These are phyloP conservation scores for Drosophila diplacantha DNA, from an alignment of 2,888 invertebrate species.

Conservation along the genomic window DNA sequence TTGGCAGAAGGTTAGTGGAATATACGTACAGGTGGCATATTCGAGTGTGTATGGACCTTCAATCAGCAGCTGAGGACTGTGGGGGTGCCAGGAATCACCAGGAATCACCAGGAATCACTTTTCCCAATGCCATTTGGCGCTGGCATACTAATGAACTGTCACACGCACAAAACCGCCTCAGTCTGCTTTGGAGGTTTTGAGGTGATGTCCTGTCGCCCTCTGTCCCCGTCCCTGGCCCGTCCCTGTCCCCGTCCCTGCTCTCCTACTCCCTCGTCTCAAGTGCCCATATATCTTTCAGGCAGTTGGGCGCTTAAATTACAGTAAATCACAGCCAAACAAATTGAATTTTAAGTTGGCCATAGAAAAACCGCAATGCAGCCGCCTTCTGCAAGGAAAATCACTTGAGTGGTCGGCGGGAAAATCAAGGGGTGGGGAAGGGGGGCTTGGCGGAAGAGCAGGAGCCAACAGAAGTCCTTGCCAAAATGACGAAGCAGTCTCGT, in stretches of 20 bases:
- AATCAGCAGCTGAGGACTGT: constrained; percentile 45
- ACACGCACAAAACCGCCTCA: constrained; percentile 41
- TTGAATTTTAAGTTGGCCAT: constrained; percentile 67
- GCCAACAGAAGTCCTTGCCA: constrained; percentile 50
- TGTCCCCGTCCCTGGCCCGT: not conserved
- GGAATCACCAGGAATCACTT: constrained; percentile 58
- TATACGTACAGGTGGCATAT: not conserved
- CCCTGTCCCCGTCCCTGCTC: not conserved
- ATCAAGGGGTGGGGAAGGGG: not conserved
- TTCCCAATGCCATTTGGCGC: constrained; percentile 57
- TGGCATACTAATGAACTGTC: constrained; percentile 66
- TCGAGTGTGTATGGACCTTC: constrained; percentile 21
- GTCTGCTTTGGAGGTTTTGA: constrained; percentile 15
- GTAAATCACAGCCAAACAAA: constrained; percentile 70
- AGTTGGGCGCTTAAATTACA: constrained; percentile 67
- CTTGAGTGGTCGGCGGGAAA: constrained; percentile 37
- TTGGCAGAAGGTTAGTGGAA: not conserved
- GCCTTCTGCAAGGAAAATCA: constrained; percentile 57
- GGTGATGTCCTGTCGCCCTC: constrained; percentile 13
- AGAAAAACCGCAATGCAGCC: constrained; percentile 62
- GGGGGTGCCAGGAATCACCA: constrained; percentile 49
- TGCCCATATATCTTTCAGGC: constrained; percentile 59
- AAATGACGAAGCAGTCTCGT: constrained; percentile 58
- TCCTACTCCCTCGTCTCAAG: constrained; percentile 42
- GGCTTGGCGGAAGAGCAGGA: not conserved